Base-by-base conservation (phyloP, 1,140 invertebrate genomes). In the Drosophila murphyi region DNA sequence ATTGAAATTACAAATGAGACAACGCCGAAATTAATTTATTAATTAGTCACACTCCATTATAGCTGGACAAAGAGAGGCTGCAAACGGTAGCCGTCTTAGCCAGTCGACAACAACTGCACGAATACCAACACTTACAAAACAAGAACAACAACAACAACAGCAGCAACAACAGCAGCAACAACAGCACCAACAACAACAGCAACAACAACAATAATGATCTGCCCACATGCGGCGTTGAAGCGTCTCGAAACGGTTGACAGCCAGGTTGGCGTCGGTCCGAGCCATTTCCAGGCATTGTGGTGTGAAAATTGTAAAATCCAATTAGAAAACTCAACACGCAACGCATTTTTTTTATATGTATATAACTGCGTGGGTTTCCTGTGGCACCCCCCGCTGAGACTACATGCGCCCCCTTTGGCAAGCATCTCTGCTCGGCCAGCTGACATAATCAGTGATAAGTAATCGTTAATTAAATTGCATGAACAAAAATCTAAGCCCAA, bases 1-100 rank as follows among this genome's bases (percentile, higher is more conserved):
- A 88, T 88, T 88, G 85, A 89, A 88, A 88, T 88, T 88, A 88
- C 85, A 88, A 88, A 89, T 88, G 85, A 88, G 85, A 83, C 85
- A 88, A 80, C 85, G 60, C 76, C 83, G 74, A 88, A 89, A 88
- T 88, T 89, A 89, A 88, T 83, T 88, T 88, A 88, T 88, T 88
- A 88, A 88, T 88, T 88, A 88, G 85, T 88, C 85, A 89, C 85
- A 88, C 85, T 85, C 80, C 74, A 89, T 88, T 88, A 85, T 88
- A 78, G 85, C 71, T 60, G 82, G 63, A 87, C 80, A 87, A 88
- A 87, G 68, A 65, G 63, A 59, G 74, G 54, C 67, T 75, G 59
- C 56, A 50, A 72, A 71, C 72, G 59, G 72, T 75, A 75, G 72
- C 72, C 8, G 60, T 62, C 39, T 52, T 65, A 77, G 59, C 65